These are phyloP conservation scores for Numida meleagris DNA, from an alignment of 2,113 vertebrate species.

Conservation along the genomic window DNA sequence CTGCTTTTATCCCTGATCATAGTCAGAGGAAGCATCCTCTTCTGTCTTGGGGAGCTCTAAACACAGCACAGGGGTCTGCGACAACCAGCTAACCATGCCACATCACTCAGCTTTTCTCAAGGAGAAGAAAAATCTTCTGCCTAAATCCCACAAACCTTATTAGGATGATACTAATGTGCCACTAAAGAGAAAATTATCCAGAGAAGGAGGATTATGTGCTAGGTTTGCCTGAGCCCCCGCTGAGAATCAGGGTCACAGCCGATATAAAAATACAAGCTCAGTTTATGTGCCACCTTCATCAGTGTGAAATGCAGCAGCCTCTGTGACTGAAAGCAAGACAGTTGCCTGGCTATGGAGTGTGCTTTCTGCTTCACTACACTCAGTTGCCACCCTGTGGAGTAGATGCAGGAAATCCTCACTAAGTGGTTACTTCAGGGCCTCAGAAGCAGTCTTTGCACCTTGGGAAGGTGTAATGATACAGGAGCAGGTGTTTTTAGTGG, in stretches of 20 bases:
- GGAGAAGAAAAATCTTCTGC: neutral
- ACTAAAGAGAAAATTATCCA: neutral
- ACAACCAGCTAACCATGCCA: fast-evolving
- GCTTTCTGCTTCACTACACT: neutral
- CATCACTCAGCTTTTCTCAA: neutral
- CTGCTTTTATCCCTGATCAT: too few relatives aligned
- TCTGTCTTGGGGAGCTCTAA: neutral
- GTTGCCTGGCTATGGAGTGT: neutral
- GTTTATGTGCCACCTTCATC: neutral
- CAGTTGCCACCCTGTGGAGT: neutral
- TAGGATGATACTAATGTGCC: neutral
- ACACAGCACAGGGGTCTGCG: neutral
- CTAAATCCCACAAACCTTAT: neutral
- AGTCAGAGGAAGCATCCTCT: neutral
- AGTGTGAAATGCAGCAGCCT: neutral
- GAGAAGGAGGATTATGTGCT: neutral
- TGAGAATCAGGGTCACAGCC: neutral
- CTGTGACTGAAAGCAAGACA: neutral
- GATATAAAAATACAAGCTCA: neutral
- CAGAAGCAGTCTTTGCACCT: neutral
- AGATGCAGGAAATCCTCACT: neutral
- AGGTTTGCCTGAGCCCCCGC: fast-evolving
- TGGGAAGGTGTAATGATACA: neutral
- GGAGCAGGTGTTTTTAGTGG: neutral
- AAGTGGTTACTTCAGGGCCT: neutral